A percentile compares a stretch with the other conserved stretches of the same genome.
Conservation (phyloP, 2,113 vertebrate genomes). For the Phylloscopus trochilus region DNA sequence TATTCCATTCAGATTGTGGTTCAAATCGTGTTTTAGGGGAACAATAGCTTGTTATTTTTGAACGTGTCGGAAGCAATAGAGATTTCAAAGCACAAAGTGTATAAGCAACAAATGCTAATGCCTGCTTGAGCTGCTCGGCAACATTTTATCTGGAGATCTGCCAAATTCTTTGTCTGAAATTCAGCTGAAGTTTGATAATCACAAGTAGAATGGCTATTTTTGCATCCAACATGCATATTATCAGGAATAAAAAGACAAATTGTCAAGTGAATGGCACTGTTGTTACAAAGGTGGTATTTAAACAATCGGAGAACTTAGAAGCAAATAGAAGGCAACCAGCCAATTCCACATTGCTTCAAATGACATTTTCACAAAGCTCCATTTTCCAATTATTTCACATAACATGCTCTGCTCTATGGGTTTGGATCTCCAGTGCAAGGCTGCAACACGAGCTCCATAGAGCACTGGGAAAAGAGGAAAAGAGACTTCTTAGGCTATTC, state of each 20-base stretch:
- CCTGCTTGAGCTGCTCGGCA: background rate
- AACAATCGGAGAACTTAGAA: slow-evolving; percentile 5
- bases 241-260: background rate
- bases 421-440: background rate
- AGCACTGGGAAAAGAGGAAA: background rate
- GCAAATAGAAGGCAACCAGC: slow-evolving; percentile 22
- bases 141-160: slow-evolving; percentile 9
- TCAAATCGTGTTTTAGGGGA: background rate
- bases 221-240: background rate
- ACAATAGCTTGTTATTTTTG: background rate
- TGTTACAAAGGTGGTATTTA: slow-evolving; percentile 15
- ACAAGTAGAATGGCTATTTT: background rate
- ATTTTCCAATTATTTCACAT: background rate
- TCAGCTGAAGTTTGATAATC: background rate
- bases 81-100: background rate
- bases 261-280: background rate
- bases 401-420: background rate
- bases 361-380: background rate
- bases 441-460: background rate
- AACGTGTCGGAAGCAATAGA: background rate
- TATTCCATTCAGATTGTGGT: background rate
- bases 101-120: background rate
- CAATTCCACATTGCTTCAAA: slow-evolving; percentile 4
- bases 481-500: background rate
- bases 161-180: background rate